phyloP scores from a whole-genome alignment of 1,140 invertebrate species.

The Colletes latitarsis region DNA sequence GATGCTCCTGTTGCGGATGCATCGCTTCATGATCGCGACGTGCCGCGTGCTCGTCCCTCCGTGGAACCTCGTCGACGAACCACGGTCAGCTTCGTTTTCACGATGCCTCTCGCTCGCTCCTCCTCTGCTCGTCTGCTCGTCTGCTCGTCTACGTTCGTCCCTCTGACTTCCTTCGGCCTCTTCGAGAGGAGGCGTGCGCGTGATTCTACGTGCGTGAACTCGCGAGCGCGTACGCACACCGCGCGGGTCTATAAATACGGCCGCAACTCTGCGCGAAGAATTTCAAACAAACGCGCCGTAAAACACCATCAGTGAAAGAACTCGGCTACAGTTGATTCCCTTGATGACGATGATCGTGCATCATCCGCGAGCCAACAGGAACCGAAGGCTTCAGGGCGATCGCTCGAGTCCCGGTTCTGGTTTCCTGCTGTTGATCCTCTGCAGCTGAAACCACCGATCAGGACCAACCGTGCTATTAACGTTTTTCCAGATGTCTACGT shows the following conservation, averaged over 20 bases:
- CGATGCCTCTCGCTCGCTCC: slow-evolving; percentile 7
- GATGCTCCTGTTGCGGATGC: slow-evolving; percentile 60
- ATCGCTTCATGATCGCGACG: slow-evolving; percentile 67
- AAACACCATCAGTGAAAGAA: slow-evolving; percentile 57
- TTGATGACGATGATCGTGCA: not conserved
- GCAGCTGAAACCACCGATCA: slow-evolving; percentile 35
- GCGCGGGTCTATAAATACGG: slow-evolving; percentile 65
- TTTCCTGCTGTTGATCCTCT: too few relatives aligned
- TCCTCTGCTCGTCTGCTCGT: not conserved
- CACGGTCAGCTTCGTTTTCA: slow-evolving; percentile 19
- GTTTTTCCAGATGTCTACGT: too few relatives aligned
- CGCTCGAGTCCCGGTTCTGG: not conserved
- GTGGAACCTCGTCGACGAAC: slow-evolving; percentile 17
- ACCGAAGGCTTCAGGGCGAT: not conserved
- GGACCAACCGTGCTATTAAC: not conserved
- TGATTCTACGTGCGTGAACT: slow-evolving; percentile 45
- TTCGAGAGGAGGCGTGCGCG: not conserved
- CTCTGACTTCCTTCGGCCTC: not conserved
- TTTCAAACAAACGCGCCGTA: slow-evolving; percentile 62
- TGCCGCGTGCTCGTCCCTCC: slow-evolving; percentile 48
- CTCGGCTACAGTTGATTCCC: slow-evolving; percentile 4
- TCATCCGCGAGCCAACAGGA: not conserved
- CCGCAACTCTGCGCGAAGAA: slow-evolving; percentile 60
- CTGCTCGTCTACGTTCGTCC: not conserved
- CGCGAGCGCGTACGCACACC: slow-evolving; percentile 34